Evolutionary conservation across 2,888 invertebrate genomes (phyloP).

Genomic region (Alloplasta piceator): DNA sequence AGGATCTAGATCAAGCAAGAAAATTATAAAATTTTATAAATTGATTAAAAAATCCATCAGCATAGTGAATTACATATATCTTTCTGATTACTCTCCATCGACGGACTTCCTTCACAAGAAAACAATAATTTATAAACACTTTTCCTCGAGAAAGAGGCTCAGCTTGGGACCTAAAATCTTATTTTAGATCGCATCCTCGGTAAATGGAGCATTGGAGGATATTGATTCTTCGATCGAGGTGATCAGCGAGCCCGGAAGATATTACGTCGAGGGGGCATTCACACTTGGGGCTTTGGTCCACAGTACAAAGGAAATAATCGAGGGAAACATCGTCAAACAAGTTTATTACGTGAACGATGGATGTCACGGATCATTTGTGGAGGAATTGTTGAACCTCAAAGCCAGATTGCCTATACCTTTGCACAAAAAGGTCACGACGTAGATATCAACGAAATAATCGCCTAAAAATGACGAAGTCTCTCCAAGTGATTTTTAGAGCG

Average conservation of each 20-base stretch:
- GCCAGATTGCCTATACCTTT: slow-evolving; percentile 70
- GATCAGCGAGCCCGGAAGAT: slow-evolving; percentile 87
- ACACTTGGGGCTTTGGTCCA: slow-evolving; percentile 85
- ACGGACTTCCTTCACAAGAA: too few species aligned
- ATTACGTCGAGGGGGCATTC: slow-evolving; percentile 86
- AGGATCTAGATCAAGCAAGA: neutral
- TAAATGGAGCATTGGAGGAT: slow-evolving; percentile 85
- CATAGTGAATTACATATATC: neutral
- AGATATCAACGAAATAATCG: neutral
- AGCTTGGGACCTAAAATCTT: slow-evolving; percentile 16
- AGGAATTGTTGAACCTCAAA: slow-evolving; percentile 79
- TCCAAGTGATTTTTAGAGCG: neutral
- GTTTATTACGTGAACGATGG: slow-evolving; percentile 88
- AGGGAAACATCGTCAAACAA: slow-evolving; percentile 68
- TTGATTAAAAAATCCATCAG: neutral
- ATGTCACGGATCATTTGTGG: slow-evolving; percentile 87
- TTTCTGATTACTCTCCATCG: too few species aligned
- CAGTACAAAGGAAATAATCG: slow-evolving; percentile 83
- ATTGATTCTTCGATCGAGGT: slow-evolving; percentile 80
- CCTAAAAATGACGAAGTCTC: neutral
- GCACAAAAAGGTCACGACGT: slow-evolving; percentile 50
- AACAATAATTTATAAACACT: too few species aligned
- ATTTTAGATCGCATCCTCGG: slow-evolving; percentile 80
- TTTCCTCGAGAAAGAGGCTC: too few species aligned
- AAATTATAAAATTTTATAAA: neutral